A percentile compares a stretch with the other conserved stretches of the same genome.
Conservation (phyloP, 2,888 invertebrate genomes). For the Sericinus montela region DNA sequence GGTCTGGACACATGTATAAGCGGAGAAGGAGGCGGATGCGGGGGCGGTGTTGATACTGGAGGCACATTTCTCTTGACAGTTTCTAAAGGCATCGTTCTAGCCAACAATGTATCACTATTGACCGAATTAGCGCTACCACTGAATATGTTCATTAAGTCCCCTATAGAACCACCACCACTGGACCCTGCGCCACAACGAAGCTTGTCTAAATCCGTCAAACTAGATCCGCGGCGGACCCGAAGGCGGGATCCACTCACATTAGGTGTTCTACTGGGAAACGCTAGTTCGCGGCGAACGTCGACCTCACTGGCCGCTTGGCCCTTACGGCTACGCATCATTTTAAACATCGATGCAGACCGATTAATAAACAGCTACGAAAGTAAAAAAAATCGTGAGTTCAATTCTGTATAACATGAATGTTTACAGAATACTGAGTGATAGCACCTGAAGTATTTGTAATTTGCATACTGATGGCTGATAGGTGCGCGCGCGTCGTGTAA, state of each 20-base stretch:
- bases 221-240: slow-evolving; percentile 84
- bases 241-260: slow-evolving; percentile 72
- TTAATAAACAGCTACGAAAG: background rate
- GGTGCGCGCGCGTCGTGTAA: slow-evolving; percentile 46
- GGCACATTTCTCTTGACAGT: slow-evolving; percentile 79
- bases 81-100: slow-evolving; percentile 85
- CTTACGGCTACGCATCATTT: slow-evolving; percentile 63
- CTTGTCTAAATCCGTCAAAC: slow-evolving; percentile 86
- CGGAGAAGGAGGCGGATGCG: slow-evolving; percentile 56
- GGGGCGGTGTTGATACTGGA: slow-evolving; percentile 69
- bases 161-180: slow-evolving; percentile 82
- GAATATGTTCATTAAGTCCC: slow-evolving; percentile 89
- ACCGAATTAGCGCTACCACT: slow-evolving; percentile 86
- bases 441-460: slow-evolving; percentile 52
- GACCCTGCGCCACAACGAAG: slow-evolving; percentile 69
- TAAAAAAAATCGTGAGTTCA: background rate
- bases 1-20: slow-evolving; percentile 63
- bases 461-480: slow-evolving; percentile 68
- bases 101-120: slow-evolving; percentile 85
- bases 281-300: slow-evolving; percentile 74
- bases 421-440: slow-evolving; percentile 48
- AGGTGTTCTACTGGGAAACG: slow-evolving; percentile 63
- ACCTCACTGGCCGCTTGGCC: slow-evolving; percentile 67
- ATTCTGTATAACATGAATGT: slow-evolving; percentile 33
- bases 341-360: slow-evolving; percentile 24